Base-by-base conservation (phyloP, 2,113 vertebrate species). In the Ptychochromis oligacanthus region DNA sequence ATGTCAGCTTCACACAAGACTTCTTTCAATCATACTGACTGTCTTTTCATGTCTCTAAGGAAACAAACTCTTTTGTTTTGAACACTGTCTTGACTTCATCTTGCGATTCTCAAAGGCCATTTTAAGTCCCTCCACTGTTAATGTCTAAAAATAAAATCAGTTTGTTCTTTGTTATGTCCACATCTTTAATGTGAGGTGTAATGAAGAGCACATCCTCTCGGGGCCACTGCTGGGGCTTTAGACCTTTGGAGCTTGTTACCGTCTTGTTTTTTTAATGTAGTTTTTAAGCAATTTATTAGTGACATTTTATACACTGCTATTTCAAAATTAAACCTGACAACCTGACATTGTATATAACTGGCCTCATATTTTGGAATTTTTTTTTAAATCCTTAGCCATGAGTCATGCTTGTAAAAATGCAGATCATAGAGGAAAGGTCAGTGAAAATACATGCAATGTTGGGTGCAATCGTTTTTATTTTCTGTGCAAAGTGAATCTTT, bases 161-260 rank as follows among this genome's bases (percentile, higher is more conserved):
- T 28, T 62, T 72, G 26, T 76, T 77, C 18, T 74, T 80, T 67
- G 38, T 57, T 64, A n/a, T 75, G 52, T 75, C 52, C 34, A 6
- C 18, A 1, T 38, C n/a, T 57, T 58, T 38, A 77, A 77, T 58
- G 15, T 62, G 46, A 52, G 79, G 12, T 62, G 61, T 77, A 75
- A 75, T 77, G 36, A 87, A 77, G 76, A 77, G 26, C 14, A 26
- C 26, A 24, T 43, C 46, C 77, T 83, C 62, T 74, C 3, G 2
- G 57, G 76, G 72, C 75, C 79, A 74, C 82, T 22, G 4, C 24
- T 22, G 24, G 15, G 43, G 79, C 61, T 31, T 62, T 76, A 64
- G 52, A 31, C 80, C 72, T 70, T 72, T 62, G 62, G 46, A 34
- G 72, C 34, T 49, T 70, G 13, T 75, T 60, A 54, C 57, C 14